phyloP scores from a whole-genome alignment of 2,888 invertebrate genomes.

The Tetragnatha montana region DNA sequence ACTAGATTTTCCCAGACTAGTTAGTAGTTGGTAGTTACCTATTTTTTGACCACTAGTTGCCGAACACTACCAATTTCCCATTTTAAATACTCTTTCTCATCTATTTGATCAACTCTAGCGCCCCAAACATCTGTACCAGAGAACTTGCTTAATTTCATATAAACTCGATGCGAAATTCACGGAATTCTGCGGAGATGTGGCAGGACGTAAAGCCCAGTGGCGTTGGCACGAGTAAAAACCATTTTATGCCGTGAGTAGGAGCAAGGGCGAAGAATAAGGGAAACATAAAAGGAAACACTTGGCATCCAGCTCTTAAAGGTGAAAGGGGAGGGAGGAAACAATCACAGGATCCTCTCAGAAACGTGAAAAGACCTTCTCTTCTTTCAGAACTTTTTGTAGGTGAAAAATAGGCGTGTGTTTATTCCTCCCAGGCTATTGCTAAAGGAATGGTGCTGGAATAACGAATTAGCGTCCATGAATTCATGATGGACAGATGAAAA shows the following conservation, averaged over 20 bases:
- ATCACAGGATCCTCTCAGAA: constrained; percentile 36
- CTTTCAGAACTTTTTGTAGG: constrained; percentile 54
- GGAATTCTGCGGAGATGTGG: background rate
- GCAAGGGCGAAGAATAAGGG: constrained; percentile 31
- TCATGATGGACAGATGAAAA: no score
- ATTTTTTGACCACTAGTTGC: no score
- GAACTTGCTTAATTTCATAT: background rate
- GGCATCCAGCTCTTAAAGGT: constrained; percentile 41
- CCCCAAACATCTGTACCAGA: background rate
- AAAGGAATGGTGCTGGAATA: no score
- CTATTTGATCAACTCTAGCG: no score
- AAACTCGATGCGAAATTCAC: background rate
- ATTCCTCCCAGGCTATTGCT: background rate
- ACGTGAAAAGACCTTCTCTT: constrained; percentile 44
- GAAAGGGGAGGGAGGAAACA: constrained; percentile 39
- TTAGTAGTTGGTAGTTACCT: no score
- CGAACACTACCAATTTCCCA: no score
- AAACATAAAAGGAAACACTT: constrained; percentile 52
- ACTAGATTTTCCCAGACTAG: no score
- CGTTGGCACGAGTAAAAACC: constrained; percentile 54
- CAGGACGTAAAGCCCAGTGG: constrained; percentile 16
- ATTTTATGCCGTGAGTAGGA: constrained; percentile 48
- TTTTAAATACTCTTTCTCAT: no score
- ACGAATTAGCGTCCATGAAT: no score
- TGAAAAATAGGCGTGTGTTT: constrained; percentile 31